These are phyloP conservation scores for Crotalus viridis DNA, from an alignment of 2,113 vertebrate species.

Conservation along the genomic window DNA sequence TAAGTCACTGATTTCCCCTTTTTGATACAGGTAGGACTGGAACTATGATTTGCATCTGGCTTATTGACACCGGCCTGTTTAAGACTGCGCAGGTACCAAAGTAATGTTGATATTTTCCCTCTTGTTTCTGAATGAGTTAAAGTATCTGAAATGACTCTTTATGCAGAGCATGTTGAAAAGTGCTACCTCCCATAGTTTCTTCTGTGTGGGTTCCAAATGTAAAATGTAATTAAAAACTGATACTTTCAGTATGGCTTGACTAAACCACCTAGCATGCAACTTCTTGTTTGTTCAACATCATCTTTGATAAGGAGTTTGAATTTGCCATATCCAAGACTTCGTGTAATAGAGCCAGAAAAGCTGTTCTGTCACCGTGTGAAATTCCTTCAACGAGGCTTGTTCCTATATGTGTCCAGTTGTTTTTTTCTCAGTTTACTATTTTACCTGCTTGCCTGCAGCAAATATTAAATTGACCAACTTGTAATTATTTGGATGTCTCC, in stretches of 20 bases:
- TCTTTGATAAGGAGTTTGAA: background rate
- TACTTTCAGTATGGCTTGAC: background rate
- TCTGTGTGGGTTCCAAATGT: background rate
- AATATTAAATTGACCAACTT: background rate
- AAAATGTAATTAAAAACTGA: background rate
- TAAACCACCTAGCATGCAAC: background rate
- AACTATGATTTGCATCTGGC: conserved; percentile 88
- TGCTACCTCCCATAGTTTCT: background rate
- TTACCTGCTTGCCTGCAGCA: background rate
- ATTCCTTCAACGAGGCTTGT: background rate
- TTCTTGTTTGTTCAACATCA: background rate
- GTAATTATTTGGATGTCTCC: background rate
- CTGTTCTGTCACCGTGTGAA: background rate
- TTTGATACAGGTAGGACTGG: conserved; percentile 85
- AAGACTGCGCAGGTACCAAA: conserved; percentile 84
- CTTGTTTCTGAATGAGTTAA: background rate
- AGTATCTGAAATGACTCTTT: background rate
- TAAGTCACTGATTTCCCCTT: background rate
- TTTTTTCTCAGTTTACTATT: background rate
- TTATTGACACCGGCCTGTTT: conserved; percentile 86
- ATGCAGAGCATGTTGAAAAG: background rate
- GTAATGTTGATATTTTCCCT: background rate
- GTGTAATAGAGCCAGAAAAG: background rate
- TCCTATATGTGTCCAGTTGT: background rate
- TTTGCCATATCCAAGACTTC: background rate